A percentile compares a stretch with the other conserved stretches of the same genome.
Evolutionary conservation across 2,888 invertebrate species (phyloP).

Genomic region (Ormyrus rosae): DNA sequence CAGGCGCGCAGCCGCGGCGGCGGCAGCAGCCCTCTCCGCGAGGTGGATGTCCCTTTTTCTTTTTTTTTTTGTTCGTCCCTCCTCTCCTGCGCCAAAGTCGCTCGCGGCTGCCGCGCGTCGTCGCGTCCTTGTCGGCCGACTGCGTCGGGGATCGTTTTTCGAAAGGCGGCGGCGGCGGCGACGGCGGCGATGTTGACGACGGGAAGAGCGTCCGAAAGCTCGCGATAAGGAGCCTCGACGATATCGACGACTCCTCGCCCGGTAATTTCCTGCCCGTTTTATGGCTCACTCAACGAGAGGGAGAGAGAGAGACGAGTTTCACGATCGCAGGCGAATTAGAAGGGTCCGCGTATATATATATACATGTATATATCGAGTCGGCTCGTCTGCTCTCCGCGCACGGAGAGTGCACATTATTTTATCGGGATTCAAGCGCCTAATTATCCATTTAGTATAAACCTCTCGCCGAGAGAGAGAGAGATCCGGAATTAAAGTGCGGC

Average conservation of each 20-base stretch:
- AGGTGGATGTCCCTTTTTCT: slow-evolving; percentile 12
- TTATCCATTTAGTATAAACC: slow-evolving; percentile 27
- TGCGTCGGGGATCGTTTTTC: slow-evolving; percentile 33
- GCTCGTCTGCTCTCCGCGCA: too few relatives aligned
- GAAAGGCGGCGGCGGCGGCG: slow-evolving; percentile 15
- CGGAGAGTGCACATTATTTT: not conserved
- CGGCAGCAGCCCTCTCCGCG: slow-evolving; percentile 57
- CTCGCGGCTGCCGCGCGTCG: too few relatives aligned
- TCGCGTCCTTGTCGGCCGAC: too few relatives aligned
- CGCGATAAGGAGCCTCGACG: slow-evolving; percentile 52
- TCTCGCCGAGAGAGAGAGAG: too few relatives aligned
- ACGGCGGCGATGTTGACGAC: slow-evolving; percentile 29
- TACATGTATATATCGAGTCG: too few relatives aligned
- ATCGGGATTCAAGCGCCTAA: too few relatives aligned
- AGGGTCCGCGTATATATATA: slow-evolving; percentile 50
- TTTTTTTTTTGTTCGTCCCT: too few relatives aligned
- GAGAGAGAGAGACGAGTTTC: slow-evolving; percentile 25
- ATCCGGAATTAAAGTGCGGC: not conserved
- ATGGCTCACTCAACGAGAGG: slow-evolving; percentile 2
- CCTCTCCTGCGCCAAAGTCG: too few relatives aligned
- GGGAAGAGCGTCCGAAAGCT: slow-evolving; percentile 53
- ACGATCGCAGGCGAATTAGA: slow-evolving; percentile 67
- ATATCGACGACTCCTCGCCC: slow-evolving; percentile 9
- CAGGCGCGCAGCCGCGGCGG: slow-evolving; percentile 29
- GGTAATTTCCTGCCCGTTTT: slow-evolving; percentile 38